A percentile compares a stretch with the other conserved stretches of the same genome.
Conservation (phyloP, 37 sponge, comb jelly and placozoan genomes). For the Cladorhizidae sp. region DNA sequence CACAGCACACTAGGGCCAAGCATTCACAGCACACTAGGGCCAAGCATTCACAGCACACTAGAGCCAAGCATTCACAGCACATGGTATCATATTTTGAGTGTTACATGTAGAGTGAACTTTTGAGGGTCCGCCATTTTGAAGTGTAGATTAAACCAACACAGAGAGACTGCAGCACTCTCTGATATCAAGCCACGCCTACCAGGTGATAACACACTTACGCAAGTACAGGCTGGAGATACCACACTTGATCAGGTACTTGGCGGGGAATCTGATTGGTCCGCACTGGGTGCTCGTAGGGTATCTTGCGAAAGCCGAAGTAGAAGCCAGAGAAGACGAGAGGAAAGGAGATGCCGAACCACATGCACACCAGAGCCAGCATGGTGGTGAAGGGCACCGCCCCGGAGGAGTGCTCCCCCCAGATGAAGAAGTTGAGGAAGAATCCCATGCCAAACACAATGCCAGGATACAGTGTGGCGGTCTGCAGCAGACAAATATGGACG, state of each 20-base stretch:
- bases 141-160: too few relatives aligned
- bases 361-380: slow-evolving; percentile 82
- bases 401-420: slow-evolving; percentile 90
- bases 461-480: slow-evolving; percentile 89
- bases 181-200: neutral
- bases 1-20: too few relatives aligned
- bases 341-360: slow-evolving; percentile 93
- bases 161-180: neutral
- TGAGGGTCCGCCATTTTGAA: neutral
- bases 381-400: slow-evolving; percentile 94
- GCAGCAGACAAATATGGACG: too few relatives aligned
- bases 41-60: too few relatives aligned
- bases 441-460: slow-evolving; percentile 76
- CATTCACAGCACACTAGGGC: too few relatives aligned
- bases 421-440: slow-evolving; percentile 93
- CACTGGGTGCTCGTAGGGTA: slow-evolving; percentile 97
- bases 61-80: too few relatives aligned
- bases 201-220: slow-evolving; percentile 49
- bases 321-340: slow-evolving; percentile 93
- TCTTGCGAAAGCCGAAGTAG: slow-evolving; percentile 96
- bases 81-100: too few relatives aligned
- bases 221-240: slow-evolving; percentile 80
- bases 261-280: slow-evolving; percentile 98
- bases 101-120: too few relatives aligned
- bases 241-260: slow-evolving; percentile 91